Conservation (phyloP, 2,888 invertebrate genomes). For the Lottia gigantea region DNA sequence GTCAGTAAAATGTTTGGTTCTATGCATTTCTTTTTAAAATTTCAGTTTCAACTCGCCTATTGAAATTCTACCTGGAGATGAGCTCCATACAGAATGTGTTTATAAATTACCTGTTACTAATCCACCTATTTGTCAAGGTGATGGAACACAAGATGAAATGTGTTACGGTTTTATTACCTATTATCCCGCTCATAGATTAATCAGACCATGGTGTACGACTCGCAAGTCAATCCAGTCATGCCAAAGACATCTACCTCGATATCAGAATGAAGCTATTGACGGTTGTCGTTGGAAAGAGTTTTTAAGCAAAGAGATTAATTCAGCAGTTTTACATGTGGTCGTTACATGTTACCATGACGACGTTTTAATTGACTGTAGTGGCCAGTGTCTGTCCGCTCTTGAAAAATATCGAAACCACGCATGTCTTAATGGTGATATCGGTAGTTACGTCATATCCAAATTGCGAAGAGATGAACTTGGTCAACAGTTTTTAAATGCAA, state of each 20-base stretch:
- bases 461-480: constrained; percentile 14
- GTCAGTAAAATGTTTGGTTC: no score
- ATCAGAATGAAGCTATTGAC: constrained; percentile 21
- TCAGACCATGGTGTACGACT: constrained; percentile 35
- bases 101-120: constrained; percentile 29
- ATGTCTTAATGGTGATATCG: constrained; percentile 27
- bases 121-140: constrained; percentile 39
- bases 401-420: constrained; percentile 18
- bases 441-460: constrained; percentile 25
- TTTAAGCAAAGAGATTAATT: constrained; percentile 12
- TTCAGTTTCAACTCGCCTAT: constrained; percentile 37
- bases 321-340: constrained; percentile 8
- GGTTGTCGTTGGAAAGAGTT: constrained; percentile 26
- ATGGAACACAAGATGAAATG: constrained; percentile 51
- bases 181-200: constrained; percentile 38
- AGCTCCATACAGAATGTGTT: constrained; percentile 38
- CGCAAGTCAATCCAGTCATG: constrained; percentile 32
- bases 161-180: constrained; percentile 47
- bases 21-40: background rate
- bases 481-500: constrained; percentile 19
- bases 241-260: constrained; percentile 28
- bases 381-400: constrained; percentile 13
- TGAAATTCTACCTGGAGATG: constrained; percentile 40
- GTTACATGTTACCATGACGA: constrained; percentile 9
- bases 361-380: constrained; percentile 12